Evolutionary conservation across 1,140 invertebrate species (phyloP).

Genomic region (Trinorchestia longiramus): DNA sequence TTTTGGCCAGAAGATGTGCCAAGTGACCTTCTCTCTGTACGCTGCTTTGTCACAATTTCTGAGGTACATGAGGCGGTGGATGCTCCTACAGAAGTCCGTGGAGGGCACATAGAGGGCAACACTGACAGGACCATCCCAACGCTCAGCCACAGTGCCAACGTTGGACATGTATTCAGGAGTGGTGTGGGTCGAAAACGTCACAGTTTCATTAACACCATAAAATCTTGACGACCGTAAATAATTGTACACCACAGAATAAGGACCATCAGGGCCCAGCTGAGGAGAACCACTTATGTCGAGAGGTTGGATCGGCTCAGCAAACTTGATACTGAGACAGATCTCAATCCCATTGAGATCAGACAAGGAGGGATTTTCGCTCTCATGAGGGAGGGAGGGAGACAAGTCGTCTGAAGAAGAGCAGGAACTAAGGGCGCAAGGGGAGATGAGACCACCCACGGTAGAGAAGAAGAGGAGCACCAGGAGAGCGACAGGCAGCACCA

Average conservation of each 20-base stretch:
- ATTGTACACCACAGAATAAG: slow-evolving; percentile 78
- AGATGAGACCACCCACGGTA: neutral
- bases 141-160: slow-evolving; percentile 77
- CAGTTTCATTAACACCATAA: slow-evolving; percentile 66
- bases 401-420: neutral
- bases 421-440: neutral
- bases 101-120: slow-evolving; percentile 80
- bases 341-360: slow-evolving; percentile 41
- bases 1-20: slow-evolving; percentile 78
- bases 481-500: neutral
- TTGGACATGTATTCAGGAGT: slow-evolving; percentile 81
- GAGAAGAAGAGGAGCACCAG: neutral
- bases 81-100: slow-evolving; percentile 76
- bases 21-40: slow-evolving; percentile 80
- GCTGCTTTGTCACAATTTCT: slow-evolving; percentile 71
- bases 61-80: slow-evolving; percentile 75
- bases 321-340: slow-evolving; percentile 40
- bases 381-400: neutral
- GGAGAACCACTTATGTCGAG: slow-evolving; percentile 69
- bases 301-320: slow-evolving; percentile 32
- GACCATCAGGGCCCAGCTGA: slow-evolving; percentile 73
- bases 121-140: slow-evolving; percentile 82
- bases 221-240: slow-evolving; percentile 69
- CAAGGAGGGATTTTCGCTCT: neutral
- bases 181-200: slow-evolving; percentile 81